Evolutionary conservation across 2,888 invertebrate species (phyloP).

Genomic region (Heliconius aoede): DNA sequence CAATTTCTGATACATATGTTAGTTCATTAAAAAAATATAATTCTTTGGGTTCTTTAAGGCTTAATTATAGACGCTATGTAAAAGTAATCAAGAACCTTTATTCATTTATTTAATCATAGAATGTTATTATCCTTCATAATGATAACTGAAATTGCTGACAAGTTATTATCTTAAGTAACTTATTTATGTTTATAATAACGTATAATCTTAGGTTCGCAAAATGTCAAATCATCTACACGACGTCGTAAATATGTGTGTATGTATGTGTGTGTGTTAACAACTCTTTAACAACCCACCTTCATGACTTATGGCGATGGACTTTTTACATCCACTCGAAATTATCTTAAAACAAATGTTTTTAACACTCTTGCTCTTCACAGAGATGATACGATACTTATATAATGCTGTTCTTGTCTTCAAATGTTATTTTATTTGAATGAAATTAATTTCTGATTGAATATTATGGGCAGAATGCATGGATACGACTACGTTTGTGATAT

Average conservation of each 20-base stretch:
- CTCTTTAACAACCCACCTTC: conserved; percentile 40
- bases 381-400: neutral
- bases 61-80: neutral
- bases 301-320: conserved; percentile 44
- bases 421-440: neutral
- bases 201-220: conserved; percentile 19
- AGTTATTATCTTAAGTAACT: conserved; percentile 11
- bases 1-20: neutral
- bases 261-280: conserved; percentile 31
- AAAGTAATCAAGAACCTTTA: neutral
- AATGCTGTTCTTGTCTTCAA: neutral
- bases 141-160: neutral
- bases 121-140: neutral
- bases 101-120: neutral
- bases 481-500: too few relatives aligned
- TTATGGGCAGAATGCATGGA: too few relatives aligned
- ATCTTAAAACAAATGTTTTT: conserved; percentile 36
- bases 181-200: conserved; percentile 15
- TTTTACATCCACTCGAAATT: conserved; percentile 30
- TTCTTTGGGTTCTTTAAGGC: neutral
- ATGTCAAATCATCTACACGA: conserved; percentile 25
- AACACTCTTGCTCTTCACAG: conserved; percentile 10
- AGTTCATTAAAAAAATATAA: neutral
- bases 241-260: conserved; percentile 25
- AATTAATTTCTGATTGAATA: neutral